These are phyloP conservation scores for Caenorhabditis inopinata DNA, from an alignment of 1,140 invertebrate species.

Conservation along the genomic window DNA sequence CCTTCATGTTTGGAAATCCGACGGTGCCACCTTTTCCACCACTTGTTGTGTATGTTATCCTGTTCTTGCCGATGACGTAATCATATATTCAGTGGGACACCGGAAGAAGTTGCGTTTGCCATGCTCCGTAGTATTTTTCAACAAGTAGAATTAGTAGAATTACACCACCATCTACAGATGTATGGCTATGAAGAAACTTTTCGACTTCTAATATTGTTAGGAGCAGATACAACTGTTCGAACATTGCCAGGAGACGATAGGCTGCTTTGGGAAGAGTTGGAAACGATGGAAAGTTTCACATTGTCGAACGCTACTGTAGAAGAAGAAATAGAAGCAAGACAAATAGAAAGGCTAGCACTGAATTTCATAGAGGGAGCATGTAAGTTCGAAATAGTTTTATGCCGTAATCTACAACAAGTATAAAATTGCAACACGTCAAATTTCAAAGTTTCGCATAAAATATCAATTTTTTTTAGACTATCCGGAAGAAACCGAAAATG, in stretches of 20 bases:
- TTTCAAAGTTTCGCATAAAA: no score
- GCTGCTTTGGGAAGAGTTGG: background rate
- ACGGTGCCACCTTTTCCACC: background rate
- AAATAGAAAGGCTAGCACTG: background rate
- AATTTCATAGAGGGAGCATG: background rate
- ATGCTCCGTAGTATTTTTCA: background rate
- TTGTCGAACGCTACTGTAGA: background rate
- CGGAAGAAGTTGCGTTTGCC: background rate
- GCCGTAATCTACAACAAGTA: no score
- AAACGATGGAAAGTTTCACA: background rate
- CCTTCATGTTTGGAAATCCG: background rate
- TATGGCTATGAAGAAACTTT: background rate
- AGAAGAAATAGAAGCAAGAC: background rate
- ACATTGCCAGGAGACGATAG: background rate
- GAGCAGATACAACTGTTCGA: background rate
- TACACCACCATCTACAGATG: background rate
- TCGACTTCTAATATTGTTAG: no score
- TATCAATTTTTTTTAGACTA: background rate
- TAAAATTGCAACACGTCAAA: no score
- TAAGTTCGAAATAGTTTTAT: background rate
- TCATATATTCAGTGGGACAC: background rate
- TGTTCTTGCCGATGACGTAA: no score
- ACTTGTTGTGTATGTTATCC: background rate
- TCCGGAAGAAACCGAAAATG: background rate
- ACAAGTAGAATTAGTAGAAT: background rate